These are phyloP conservation scores for Cyprinodon brontotheroides DNA, from an alignment of 2,113 vertebrate genomes.

Conservation along the genomic window DNA sequence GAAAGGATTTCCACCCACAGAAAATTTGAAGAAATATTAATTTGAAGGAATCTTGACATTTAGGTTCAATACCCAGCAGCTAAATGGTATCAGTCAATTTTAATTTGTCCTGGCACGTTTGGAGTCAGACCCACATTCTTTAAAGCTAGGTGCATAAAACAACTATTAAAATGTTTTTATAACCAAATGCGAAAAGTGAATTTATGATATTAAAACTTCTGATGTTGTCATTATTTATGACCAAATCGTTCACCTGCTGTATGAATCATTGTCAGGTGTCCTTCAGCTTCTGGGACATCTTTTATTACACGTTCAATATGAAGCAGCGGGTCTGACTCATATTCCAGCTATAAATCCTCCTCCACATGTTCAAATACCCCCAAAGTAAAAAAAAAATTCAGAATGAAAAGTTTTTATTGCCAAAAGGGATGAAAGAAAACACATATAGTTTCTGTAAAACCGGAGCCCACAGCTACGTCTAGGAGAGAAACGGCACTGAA, in stretches of 20 bases:
- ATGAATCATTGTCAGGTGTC: conserved; percentile 3
- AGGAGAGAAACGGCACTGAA: too few species aligned
- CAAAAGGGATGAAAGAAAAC: too few species aligned
- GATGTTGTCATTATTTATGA: background rate
- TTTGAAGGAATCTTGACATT: conserved; percentile 13
- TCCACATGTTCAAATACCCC: background rate
- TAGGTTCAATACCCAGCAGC: conserved; percentile 17
- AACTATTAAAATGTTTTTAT: background rate
- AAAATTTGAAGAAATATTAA: background rate
- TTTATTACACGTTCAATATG: background rate
- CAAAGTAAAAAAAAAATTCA: background rate
- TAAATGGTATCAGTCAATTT: conserved; percentile 25
- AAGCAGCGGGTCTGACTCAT: background rate
- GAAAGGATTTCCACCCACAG: background rate
- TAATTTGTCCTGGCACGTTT: conserved; percentile 14
- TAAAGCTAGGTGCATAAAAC: background rate
- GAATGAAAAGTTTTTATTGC: background rate
- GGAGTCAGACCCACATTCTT: background rate
- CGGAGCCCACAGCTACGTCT: too few species aligned
- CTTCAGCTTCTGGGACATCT: background rate
- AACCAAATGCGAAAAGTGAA: background rate
- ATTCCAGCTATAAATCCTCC: background rate
- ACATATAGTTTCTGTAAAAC: too few species aligned
- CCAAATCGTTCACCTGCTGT: background rate
- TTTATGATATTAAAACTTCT: background rate